Evolutionary conservation across 1,140 invertebrate genomes (phyloP).

Genomic region (Holcopasites calliopsidis): DNA sequence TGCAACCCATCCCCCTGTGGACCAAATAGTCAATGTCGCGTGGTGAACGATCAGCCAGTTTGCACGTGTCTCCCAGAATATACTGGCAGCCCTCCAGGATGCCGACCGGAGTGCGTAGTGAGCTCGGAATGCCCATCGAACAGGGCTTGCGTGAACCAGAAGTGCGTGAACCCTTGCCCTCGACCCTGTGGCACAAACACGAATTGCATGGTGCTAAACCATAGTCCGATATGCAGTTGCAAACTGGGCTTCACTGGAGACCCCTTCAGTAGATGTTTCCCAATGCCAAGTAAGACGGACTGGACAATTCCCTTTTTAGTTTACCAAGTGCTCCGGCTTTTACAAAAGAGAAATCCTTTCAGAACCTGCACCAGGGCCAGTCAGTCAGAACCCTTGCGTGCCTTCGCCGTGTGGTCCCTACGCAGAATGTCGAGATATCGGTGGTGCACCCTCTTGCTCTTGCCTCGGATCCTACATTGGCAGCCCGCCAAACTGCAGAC

Average conservation of each 20-base stretch:
- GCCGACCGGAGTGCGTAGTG: conserved; percentile 78
- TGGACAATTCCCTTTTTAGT: too few species aligned
- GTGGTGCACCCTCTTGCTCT: conserved; percentile 80
- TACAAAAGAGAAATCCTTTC: background rate
- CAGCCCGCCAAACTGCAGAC: conserved; percentile 83
- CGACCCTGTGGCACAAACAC: conserved; percentile 79
- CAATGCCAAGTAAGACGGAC: conserved; percentile 79
- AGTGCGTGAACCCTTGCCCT: conserved; percentile 79
- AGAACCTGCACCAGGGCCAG: conserved; percentile 11
- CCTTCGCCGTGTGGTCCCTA: conserved; percentile 80
- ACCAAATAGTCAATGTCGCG: conserved; percentile 82
- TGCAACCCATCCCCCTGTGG: conserved; percentile 85
- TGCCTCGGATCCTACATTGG: conserved; percentile 83
- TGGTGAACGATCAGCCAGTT: conserved; percentile 82
- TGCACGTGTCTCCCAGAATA: conserved; percentile 85
- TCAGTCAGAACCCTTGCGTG: conserved; percentile 75
- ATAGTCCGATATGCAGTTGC: conserved; percentile 79
- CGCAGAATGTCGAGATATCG: conserved; percentile 75
- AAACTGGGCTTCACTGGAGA: conserved; percentile 78
- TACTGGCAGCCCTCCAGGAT: conserved; percentile 72
- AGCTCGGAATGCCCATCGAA: conserved; percentile 78
- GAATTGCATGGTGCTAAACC: conserved; percentile 74
- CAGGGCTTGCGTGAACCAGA: conserved; percentile 78
- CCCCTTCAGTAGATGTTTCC: conserved; percentile 79
- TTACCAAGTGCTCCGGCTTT: too few species aligned